Percentiles rank a stretch among this genome's conserved stretches.
These are phyloP conservation scores for Phylloscopus whistleri DNA, from an alignment of 2,113 vertebrate species.

Conservation along the genomic window DNA sequence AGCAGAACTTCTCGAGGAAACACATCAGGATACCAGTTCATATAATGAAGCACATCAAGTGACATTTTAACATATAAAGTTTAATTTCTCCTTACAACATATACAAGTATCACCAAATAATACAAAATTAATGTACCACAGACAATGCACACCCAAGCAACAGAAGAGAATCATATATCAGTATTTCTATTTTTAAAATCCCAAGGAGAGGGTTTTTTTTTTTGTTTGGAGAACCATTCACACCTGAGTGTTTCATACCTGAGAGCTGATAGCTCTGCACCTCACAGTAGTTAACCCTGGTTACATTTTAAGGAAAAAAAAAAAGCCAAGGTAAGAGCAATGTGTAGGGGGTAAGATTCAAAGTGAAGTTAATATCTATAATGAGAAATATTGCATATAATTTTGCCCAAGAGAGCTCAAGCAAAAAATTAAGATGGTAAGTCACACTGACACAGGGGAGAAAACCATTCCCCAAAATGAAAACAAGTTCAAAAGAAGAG, in stretches of 20 bases:
- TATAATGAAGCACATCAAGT: constrained; percentile 10
- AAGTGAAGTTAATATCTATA: neutral
- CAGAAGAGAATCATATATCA: neutral
- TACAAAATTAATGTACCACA: neutral
- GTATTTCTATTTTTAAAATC: neutral
- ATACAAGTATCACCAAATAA: neutral
- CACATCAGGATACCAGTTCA: neutral
- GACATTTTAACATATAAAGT: neutral
- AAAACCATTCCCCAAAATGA: constrained; percentile 9
- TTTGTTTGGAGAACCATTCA: neutral
- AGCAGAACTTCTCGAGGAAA: neutral
- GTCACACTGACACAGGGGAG: neutral
- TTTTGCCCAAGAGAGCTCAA: neutral
- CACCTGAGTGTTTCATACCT: neutral
- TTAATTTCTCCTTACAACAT: constrained; percentile 42
- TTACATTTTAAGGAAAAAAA: neutral
- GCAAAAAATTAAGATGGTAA: neutral
- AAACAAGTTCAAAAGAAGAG: constrained; percentile 37
- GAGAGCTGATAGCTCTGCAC: neutral
- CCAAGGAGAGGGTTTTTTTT: neutral
- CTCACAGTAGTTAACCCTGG: neutral
- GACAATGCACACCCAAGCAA: neutral
- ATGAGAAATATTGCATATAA: neutral
- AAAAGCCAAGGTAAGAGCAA: neutral
- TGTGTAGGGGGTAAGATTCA: neutral